Conservation (phyloP, 1,140 invertebrate species). For the Lordiphosa clarofinis region DNA sequence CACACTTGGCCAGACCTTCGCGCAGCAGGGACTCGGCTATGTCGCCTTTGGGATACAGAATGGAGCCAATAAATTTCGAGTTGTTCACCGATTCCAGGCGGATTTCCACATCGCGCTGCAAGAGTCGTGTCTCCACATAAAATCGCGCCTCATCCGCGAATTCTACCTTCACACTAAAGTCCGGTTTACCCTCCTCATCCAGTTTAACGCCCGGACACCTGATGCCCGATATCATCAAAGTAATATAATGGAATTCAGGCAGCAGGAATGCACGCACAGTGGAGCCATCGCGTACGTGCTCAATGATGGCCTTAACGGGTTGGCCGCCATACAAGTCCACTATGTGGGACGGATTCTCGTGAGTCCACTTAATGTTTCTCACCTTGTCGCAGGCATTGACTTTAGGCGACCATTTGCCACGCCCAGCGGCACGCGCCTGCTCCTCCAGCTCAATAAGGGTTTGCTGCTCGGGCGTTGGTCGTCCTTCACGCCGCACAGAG, state of each 20-base stretch:
- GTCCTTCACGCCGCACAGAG: constrained; percentile 88
- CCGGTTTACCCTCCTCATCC: constrained; percentile 84
- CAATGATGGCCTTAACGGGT: constrained; percentile 92
- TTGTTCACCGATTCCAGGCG: constrained; percentile 95
- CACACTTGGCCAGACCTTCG: constrained; percentile 96
- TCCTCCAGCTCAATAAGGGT: constrained; percentile 94
- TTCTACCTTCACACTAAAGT: constrained; percentile 80
- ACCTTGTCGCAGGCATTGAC: constrained; percentile 84
- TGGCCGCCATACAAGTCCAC: constrained; percentile 90
- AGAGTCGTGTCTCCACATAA: constrained; percentile 93
- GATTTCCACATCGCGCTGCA: constrained; percentile 96
- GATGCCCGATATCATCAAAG: constrained; percentile 96
- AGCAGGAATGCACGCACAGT: constrained; percentile 94
- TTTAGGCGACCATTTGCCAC: constrained; percentile 89
- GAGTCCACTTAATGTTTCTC: constrained; percentile 91
- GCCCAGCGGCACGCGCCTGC: constrained; percentile 90
- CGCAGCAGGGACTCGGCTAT: constrained; percentile 95
- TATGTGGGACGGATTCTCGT: constrained; percentile 91
- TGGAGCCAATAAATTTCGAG: constrained; percentile 96
- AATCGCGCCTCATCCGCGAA: constrained; percentile 84
- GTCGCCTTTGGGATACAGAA: constrained; percentile 95
- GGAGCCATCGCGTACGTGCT: constrained; percentile 97
- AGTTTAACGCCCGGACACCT: constrained; percentile 89
- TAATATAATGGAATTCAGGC: constrained; percentile 89
- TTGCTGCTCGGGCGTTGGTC: constrained; percentile 85